Conservation (phyloP, 2,888 invertebrate genomes). For the Ormyrus rosae region DNA sequence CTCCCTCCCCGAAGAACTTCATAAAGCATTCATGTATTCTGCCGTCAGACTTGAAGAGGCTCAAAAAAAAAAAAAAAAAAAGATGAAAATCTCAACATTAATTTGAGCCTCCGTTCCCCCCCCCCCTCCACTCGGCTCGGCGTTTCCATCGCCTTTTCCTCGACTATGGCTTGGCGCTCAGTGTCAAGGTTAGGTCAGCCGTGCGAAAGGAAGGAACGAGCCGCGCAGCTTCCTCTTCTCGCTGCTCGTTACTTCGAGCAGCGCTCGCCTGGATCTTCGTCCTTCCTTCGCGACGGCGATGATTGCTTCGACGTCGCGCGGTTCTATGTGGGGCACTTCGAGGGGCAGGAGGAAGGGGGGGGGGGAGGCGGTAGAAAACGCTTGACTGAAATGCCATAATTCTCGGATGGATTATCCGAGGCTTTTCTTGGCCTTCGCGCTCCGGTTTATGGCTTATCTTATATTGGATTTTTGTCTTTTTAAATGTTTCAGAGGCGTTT, state of each 20-base stretch:
- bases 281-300: neutral
- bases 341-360: too few relatives aligned
- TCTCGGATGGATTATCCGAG: too few relatives aligned
- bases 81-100: constrained; percentile 16
- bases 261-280: constrained; percentile 15
- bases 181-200: constrained; percentile 69
- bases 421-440: too few relatives aligned
- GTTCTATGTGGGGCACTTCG: too few relatives aligned
- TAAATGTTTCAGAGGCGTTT: too few relatives aligned
- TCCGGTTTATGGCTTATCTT: too few relatives aligned
- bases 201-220: constrained; percentile 35
- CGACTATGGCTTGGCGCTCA: constrained; percentile 55
- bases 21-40: constrained; percentile 27
- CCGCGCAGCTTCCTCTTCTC: neutral
- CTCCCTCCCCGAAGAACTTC: neutral
- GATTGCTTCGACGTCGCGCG: too few relatives aligned
- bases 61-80: neutral
- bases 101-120: neutral
- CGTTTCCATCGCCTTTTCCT: too few relatives aligned
- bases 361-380: too few relatives aligned
- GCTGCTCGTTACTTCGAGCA: too few relatives aligned
- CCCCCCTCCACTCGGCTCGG: neutral
- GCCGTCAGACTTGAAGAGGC: neutral
- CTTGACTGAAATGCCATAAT: too few relatives aligned
- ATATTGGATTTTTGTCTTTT: too few relatives aligned